phyloP scores from a whole-genome alignment of 2,113 vertebrate species.

The Pantherophis guttatus region DNA sequence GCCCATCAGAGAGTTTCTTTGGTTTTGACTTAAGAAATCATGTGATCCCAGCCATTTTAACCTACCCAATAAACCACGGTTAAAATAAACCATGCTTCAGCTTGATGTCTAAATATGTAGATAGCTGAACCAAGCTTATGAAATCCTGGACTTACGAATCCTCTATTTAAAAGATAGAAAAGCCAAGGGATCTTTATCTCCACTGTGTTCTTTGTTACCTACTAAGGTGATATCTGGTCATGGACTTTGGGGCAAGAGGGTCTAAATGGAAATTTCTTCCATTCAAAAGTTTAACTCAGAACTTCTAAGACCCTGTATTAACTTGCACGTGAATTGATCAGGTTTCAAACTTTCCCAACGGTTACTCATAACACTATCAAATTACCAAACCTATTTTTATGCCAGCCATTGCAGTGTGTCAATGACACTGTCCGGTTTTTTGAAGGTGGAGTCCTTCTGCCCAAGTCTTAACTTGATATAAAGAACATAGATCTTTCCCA shows the following conservation, averaged over 20 bases:
- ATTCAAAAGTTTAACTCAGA: not conserved
- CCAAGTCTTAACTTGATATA: not conserved
- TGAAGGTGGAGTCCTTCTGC: not conserved
- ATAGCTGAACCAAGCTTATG: not conserved
- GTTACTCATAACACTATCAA: not conserved
- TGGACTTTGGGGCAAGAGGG: no score
- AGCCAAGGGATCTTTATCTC: not conserved
- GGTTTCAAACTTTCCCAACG: not conserved
- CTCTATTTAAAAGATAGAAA: not conserved
- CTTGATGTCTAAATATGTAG: not conserved
- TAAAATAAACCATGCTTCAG: not conserved
- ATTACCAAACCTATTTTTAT: not conserved
- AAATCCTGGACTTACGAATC: not conserved
- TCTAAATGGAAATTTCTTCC: not conserved
- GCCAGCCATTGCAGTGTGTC: not conserved
- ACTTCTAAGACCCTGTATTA: not conserved
- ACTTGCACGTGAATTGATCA: not conserved
- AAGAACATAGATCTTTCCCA: not conserved
- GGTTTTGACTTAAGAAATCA: not conserved
- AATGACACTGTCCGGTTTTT: not conserved
- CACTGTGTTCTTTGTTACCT: no score
- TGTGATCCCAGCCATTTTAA: not conserved
- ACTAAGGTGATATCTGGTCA: not conserved
- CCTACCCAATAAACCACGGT: not conserved
- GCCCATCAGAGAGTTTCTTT: not conserved